Conservation (phyloP, 2,113 vertebrate species). For the Procavia capensis region DNA sequence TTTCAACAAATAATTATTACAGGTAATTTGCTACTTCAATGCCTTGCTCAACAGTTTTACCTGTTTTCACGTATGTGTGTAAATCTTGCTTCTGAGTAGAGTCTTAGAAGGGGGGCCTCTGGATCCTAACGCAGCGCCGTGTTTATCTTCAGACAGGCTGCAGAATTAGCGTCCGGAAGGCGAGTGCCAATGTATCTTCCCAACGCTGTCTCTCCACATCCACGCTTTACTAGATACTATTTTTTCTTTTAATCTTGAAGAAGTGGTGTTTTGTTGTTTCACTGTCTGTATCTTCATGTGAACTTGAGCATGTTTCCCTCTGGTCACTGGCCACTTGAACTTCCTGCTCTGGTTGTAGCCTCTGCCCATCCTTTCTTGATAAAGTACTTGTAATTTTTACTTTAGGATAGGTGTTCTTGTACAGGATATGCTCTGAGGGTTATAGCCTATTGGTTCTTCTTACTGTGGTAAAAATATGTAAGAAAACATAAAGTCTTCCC, state of each 20-base stretch:
- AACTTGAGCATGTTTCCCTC: neutral
- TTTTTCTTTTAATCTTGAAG: neutral
- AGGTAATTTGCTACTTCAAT: neutral
- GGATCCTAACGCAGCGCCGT: neutral
- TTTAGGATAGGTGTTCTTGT: neutral
- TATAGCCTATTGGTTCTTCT: neutral
- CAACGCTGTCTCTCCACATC: neutral
- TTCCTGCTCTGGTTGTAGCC: neutral
- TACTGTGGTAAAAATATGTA: neutral
- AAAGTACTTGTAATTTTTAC: neutral
- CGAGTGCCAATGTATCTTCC: neutral
- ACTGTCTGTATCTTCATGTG: neutral
- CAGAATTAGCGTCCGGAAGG: neutral
- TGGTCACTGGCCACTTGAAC: neutral
- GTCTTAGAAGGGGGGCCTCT: neutral
- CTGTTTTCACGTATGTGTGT: neutral
- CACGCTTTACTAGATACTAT: neutral
- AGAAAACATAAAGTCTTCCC: neutral
- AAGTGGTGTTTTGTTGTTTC: neutral
- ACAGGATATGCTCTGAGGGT: neutral
- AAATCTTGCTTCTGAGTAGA: neutral
- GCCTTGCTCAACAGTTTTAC: neutral
- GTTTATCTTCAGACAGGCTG: constrained; percentile 15
- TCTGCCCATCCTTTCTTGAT: neutral
- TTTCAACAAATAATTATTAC: neutral